Base-by-base conservation (phyloP, 2,888 invertebrate genomes). In the Tryphoninae sp. region DNA sequence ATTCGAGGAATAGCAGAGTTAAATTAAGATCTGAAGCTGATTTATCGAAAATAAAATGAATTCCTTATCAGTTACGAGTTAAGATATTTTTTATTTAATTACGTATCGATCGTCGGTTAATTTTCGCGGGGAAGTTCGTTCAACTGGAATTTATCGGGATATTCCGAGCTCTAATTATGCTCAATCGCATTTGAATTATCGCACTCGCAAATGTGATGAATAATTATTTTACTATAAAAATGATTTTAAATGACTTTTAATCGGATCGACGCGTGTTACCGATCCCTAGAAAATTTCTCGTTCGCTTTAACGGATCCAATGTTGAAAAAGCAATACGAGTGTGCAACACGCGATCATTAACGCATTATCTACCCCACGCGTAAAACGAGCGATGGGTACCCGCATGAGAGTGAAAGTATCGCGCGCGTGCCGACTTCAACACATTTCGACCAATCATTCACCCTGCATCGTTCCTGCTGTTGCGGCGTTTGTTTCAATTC, bases 331-430 rank as follows among this genome's bases (percentile, higher is more conserved):
- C 19, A 61, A n/a, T 49, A 45, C 13, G 40, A 55, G 26, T 68
- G 11, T 33, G 58, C n/a, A 23, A n/a, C n/a, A 68, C 23, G 59
- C 79, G 73, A 77, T 82, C 81, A 85, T 84, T 75, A 80, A 81
- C 64, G 65, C 83, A 85, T 86, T 83, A 86, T 86, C 86, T 85
- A 84, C 85, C 84, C 84, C 51, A 79, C 58, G 45, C 40, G 61
- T 53, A 61, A 79, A 55, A 74, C 58, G 64, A 62, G 16, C 55
- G 69, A 83, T 80, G 80, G 69, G 65, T 80, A 72, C 84, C 84
- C 84, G 84, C 84, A 84, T 84, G 59, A 80, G 42, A 64, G 61
- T 73, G 23, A 71, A 75, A 72, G 71, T 62, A 64, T 79, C 80
- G 58, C 67, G 73, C 81, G 80, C 78, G 65, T 62, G 78, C 78